phyloP scores from a whole-genome alignment of 1,140 invertebrate species.

The Mactra quadrangularis region DNA sequence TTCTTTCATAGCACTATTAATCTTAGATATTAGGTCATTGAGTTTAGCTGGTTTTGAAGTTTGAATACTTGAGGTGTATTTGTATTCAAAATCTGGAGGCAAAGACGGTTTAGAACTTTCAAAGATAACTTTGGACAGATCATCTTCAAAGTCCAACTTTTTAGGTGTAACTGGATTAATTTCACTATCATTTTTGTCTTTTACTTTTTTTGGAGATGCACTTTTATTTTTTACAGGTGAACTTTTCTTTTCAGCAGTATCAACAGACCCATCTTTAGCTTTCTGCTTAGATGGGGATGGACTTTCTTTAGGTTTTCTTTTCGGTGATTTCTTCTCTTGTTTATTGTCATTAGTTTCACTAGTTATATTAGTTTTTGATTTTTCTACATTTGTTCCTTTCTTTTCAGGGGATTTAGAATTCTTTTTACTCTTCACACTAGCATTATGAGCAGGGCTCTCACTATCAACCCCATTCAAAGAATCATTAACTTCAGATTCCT shows the following conservation, averaged over 20 bases:
- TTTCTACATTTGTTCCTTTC: slow-evolving; percentile 3
- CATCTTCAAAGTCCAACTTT: slow-evolving; percentile 41
- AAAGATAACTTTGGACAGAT: slow-evolving; percentile 19
- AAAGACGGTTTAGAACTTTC: slow-evolving; percentile 33
- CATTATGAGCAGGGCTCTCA: background rate
- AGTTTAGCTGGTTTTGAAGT: background rate
- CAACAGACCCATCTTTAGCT: background rate
- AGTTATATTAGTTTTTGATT: background rate
- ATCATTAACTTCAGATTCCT: background rate
- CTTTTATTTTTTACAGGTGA: slow-evolving; percentile 8
- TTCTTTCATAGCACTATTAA: slow-evolving; percentile 28
- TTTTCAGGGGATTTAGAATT: slow-evolving; percentile 1
- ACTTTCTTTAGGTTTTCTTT: slow-evolving; percentile 16
- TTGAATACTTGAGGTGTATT: slow-evolving; percentile 19
- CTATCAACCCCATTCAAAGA: slow-evolving; percentile 15
- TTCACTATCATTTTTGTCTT: background rate
- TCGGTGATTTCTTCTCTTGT: slow-evolving; percentile 22
- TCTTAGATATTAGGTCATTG: slow-evolving; percentile 35
- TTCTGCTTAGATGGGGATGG: background rate
- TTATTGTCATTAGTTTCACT: background rate
- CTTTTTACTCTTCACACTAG: background rate
- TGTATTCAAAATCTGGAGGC: slow-evolving; percentile 51
- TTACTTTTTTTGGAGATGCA: slow-evolving; percentile 36
- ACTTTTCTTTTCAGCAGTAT: slow-evolving; percentile 22
- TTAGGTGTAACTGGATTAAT: background rate